A percentile compares a stretch with the other conserved stretches of the same genome.
Evolutionary conservation across 2,888 invertebrate species (phyloP).

Genomic region (Strigamia crassipes): DNA sequence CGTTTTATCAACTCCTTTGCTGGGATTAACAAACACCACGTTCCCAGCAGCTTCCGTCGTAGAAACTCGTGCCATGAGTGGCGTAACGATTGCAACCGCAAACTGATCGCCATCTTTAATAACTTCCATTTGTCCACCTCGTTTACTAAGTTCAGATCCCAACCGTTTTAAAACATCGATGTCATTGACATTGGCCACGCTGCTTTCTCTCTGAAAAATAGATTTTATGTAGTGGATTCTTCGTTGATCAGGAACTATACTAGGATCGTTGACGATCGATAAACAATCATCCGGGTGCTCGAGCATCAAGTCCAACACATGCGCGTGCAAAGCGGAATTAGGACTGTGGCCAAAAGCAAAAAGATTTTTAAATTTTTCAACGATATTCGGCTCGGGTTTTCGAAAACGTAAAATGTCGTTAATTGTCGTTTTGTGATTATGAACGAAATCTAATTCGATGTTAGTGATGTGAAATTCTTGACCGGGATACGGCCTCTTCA

Average conservation of each 20-base stretch:
- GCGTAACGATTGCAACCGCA: not conserved
- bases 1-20: not conserved
- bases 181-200: not conserved
- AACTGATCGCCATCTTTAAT: not conserved
- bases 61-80: not conserved
- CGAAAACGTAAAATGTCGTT: not conserved
- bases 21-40: not conserved
- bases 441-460: conserved; percentile 6
- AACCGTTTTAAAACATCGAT: not conserved
- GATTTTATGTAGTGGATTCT: not conserved
- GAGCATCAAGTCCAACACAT: not conserved
- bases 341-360: not conserved
- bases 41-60: not conserved
- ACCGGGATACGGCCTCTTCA: not conserved
- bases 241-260: not conserved
- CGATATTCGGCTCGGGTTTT: not conserved
- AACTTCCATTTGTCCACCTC: not conserved
- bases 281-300: not conserved
- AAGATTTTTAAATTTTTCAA: not conserved
- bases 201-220: not conserved
- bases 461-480: not conserved
- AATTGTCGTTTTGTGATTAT: not conserved
- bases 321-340: not conserved
- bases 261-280: not conserved
- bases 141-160: not conserved